Conservation (phyloP, 2,797 vertebrate genomes). For the Ptychobarbus kaznakovi region DNA sequence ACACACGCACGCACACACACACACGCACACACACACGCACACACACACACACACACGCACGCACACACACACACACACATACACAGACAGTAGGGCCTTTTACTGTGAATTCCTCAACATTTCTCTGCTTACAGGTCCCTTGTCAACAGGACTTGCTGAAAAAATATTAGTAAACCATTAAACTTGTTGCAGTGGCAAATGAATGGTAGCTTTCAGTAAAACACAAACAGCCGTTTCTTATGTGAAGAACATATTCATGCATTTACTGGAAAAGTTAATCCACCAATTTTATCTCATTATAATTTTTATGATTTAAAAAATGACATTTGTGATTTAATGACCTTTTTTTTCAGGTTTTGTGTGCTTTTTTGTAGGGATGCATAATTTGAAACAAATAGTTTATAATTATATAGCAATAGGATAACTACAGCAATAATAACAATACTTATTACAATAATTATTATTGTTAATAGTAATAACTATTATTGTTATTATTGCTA, state of each 20-base stretch:
- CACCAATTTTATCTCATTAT: not conserved
- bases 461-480: too few species aligned
- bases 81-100: not conserved
- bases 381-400: not conserved
- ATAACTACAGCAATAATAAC: not conserved
- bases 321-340: not conserved
- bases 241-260: not conserved
- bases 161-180: not conserved
- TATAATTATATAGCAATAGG: not conserved
- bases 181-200: not conserved
- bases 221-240: not conserved
- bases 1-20: too few species aligned
- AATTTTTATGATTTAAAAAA: not conserved
- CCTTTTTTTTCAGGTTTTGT: not conserved
- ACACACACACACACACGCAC: too few species aligned
- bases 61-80: too few species aligned
- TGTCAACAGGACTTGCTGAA: not conserved
- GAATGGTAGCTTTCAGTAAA: not conserved
- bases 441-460: too few species aligned
- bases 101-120: not conserved
- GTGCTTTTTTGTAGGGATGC: not conserved
- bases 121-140: not conserved
- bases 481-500: not conserved
- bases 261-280: not conserved
- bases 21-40: too few species aligned